Evolutionary conservation across 2,113 vertebrate species (phyloP).

Genomic region (Lophius piscatorius): DNA sequence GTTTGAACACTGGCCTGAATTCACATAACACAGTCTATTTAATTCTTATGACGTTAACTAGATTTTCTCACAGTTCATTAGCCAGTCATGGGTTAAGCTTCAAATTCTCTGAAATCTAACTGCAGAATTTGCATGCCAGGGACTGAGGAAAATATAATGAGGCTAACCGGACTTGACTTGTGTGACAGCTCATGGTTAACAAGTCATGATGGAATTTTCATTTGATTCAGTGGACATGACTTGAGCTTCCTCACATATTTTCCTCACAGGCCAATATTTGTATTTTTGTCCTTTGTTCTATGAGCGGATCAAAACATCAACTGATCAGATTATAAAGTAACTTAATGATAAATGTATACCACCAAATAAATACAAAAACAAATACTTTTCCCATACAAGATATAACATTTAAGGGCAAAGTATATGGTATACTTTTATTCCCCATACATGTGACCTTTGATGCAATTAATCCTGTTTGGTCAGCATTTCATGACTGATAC

Average conservation of each 20-base stretch:
- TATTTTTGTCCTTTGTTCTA: too few relatives aligned
- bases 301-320: too few relatives aligned
- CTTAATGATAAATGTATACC: too few relatives aligned
- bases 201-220: constrained; percentile 52
- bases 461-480: background rate
- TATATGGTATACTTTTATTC: background rate
- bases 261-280: too few relatives aligned
- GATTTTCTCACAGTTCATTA: constrained; percentile 18
- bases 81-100: constrained; percentile 43
- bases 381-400: too few relatives aligned
- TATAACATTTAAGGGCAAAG: too few relatives aligned
- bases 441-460: background rate
- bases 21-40: too few relatives aligned
- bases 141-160: constrained; percentile 67
- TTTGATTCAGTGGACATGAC: constrained; percentile 45
- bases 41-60: constrained; percentile 14
- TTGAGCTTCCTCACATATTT: constrained; percentile 31
- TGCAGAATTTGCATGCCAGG: constrained; percentile 55
- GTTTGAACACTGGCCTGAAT: constrained; percentile 41
- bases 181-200: constrained; percentile 60
- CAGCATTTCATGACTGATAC: background rate
- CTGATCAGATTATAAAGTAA: too few relatives aligned
- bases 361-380: too few relatives aligned
- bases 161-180: constrained; percentile 63
- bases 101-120: constrained; percentile 51